Evolutionary conservation across 2,797 vertebrate species (phyloP).

Genomic region (Myotis myotis): DNA sequence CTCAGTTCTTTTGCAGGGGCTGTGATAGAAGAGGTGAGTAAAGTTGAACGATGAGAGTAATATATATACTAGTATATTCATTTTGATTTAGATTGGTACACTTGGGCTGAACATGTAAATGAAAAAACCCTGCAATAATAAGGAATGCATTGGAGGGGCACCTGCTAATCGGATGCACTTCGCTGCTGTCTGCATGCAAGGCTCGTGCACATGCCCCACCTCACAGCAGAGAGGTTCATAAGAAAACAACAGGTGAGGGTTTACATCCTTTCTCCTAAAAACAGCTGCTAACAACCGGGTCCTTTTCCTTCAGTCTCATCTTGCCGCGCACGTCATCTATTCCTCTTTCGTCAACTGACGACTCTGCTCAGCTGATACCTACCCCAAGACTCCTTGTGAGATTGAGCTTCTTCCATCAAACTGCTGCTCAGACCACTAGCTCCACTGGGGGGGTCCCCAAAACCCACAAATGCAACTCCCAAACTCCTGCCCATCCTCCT

Average conservation of each 20-base stretch:
- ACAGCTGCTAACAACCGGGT: background rate
- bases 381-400: background rate
- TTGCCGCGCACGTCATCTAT: background rate
- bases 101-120: background rate
- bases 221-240: background rate
- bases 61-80: no score
- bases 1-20: background rate
- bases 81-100: background rate
- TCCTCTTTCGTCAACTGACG: background rate
- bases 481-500: background rate
- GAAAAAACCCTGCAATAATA: background rate
- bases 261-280: background rate
- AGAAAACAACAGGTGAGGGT: background rate
- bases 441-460: background rate
- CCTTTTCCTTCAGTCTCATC: background rate
- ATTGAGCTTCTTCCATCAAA: background rate
- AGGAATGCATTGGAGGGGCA: background rate
- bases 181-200: background rate
- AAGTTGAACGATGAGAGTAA: background rate
- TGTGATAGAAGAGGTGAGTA: background rate
- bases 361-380: background rate
- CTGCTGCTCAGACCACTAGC: background rate
- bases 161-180: background rate
- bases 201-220: fast-evolving
- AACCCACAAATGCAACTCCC: background rate